Conservation (phyloP, 2,888 invertebrate genomes). For the Theretra japonica region DNA sequence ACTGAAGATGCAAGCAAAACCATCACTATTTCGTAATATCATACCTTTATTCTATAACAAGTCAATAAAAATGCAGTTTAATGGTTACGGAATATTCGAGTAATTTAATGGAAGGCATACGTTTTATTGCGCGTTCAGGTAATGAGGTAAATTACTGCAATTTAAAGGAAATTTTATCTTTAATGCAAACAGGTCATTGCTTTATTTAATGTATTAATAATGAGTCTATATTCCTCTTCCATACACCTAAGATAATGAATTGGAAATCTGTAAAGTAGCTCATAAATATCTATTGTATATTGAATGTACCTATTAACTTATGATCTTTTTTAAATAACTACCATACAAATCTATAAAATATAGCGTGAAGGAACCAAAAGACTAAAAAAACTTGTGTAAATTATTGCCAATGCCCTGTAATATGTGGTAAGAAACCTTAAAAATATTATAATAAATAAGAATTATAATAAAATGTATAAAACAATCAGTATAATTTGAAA, state of each 20-base stretch:
- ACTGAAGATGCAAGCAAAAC: background rate
- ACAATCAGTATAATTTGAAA: background rate
- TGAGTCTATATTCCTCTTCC: background rate
- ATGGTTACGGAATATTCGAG: background rate
- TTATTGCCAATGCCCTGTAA: no score
- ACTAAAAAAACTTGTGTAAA: no score
- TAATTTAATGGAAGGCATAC: background rate
- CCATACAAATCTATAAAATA: no score
- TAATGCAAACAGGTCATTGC: constrained; percentile 21
- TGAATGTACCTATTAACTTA: no score
- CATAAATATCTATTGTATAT: no score
- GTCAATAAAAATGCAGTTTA: background rate
- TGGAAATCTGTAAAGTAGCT: no score
- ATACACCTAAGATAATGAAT: background rate
- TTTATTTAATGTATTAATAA: background rate
- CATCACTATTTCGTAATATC: background rate
- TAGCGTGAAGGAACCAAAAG: no score
- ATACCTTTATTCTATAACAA: constrained; percentile 2
- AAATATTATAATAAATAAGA: background rate
- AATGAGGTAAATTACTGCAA: constrained; percentile 10
- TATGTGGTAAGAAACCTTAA: no score
- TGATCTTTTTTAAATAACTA: no score
- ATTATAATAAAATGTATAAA: no score
- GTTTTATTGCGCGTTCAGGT: background rate
- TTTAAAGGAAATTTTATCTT: constrained; percentile 7